A percentile compares a stretch with the other conserved stretches of the same genome.
Conservation (phyloP, 2,888 invertebrate species). For the Ceraclea dissimilis region DNA sequence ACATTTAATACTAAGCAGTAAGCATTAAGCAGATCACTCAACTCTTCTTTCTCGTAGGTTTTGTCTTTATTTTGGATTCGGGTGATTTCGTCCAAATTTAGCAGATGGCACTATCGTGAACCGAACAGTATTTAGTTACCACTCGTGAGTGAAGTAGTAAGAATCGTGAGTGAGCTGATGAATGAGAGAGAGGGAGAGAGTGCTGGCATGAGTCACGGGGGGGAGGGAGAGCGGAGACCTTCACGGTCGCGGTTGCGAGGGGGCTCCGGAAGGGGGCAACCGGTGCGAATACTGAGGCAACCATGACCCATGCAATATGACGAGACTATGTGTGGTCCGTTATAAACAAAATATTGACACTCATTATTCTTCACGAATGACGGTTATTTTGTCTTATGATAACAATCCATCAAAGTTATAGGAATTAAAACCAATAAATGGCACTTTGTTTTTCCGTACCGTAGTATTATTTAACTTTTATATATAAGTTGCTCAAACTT, state of each 20-base stretch:
- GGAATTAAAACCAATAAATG: too few relatives aligned
- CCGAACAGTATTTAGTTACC: background rate
- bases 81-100: background rate
- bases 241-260: conserved; percentile 14
- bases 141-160: background rate
- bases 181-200: background rate
- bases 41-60: too few relatives aligned
- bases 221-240: conserved; percentile 9
- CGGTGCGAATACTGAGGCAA: background rate
- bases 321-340: too few relatives aligned
- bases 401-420: too few relatives aligned
- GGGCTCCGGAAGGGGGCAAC: conserved; percentile 10
- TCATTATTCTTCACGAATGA: too few relatives aligned
- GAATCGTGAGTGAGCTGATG: background rate
- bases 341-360: too few relatives aligned
- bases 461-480: too few relatives aligned
- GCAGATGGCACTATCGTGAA: background rate
- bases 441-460: too few relatives aligned
- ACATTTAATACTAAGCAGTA: too few relatives aligned
- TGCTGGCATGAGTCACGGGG: background rate
- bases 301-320: background rate
- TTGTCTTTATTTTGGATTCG: background rate
- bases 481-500: too few relatives aligned
- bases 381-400: too few relatives aligned
- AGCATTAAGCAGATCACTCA: too few relatives aligned